Evolutionary conservation across 53 echinoderm and acorn worm species (phyloP).

Genomic region (Arbacia lixula): DNA sequence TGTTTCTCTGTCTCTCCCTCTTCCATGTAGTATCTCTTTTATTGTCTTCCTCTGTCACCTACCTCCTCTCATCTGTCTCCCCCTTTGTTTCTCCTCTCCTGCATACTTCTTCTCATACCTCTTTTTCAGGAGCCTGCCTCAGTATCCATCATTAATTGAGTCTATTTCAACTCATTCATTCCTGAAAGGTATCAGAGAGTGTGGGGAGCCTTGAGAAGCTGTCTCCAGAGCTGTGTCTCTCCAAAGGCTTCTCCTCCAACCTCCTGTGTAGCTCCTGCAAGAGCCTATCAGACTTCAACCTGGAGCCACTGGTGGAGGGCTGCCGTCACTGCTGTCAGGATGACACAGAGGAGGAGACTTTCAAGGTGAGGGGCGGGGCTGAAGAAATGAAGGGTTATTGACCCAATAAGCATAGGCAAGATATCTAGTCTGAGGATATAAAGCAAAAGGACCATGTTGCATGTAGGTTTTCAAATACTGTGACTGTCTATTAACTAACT

Average conservation of each 20-base stretch:
- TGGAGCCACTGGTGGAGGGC: slow-evolving; percentile 56
- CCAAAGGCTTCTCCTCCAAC: slow-evolving; percentile 86
- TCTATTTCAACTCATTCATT: neutral
- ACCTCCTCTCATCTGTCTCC: too few species aligned
- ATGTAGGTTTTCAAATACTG: too few species aligned
- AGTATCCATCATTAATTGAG: neutral
- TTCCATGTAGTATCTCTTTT: too few species aligned
- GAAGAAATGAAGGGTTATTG: too few species aligned
- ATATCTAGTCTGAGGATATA: too few species aligned
- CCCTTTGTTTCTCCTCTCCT: too few species aligned
- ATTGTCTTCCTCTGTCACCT: too few species aligned
- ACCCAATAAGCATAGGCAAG: too few species aligned
- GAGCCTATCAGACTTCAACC: slow-evolving; percentile 68
- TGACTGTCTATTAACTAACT: too few species aligned
- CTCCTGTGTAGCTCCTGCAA: slow-evolving; percentile 89
- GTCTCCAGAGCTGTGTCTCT: slow-evolving; percentile 69
- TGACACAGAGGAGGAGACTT: slow-evolving; percentile 70
- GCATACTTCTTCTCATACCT: neutral
- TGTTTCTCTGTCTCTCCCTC: too few species aligned
- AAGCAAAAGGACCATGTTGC: too few species aligned
- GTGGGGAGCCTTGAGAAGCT: slow-evolving; percentile 73
- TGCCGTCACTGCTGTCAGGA: slow-evolving; percentile 88
- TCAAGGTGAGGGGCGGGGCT: too few species aligned
- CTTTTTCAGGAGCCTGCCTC: neutral
- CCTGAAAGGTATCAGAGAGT: slow-evolving; percentile 64